Percentiles rank a stretch among this genome's conserved stretches.
Conservation (phyloP, 2,888 invertebrate species). For the Melikaiella ostensackeni region DNA sequence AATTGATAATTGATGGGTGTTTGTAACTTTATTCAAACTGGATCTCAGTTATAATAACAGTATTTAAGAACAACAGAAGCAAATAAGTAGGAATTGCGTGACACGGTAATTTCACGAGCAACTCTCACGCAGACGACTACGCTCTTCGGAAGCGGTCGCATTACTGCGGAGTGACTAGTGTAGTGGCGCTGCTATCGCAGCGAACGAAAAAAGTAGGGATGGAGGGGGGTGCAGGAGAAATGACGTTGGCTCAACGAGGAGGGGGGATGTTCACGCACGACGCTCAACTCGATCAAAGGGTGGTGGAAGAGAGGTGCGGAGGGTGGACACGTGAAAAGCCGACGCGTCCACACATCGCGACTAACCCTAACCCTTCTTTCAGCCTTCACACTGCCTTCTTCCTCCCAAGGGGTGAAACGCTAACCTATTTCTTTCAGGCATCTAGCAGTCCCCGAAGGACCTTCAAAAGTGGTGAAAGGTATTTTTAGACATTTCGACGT, state of each 20-base stretch:
- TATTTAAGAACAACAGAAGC: not conserved
- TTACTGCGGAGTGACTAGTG: conserved; percentile 71
- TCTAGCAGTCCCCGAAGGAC: conserved; percentile 36
- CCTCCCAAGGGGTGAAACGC: conserved; percentile 49
- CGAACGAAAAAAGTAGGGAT: conserved; percentile 43
- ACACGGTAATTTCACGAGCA: conserved; percentile 31
- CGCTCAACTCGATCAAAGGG: conserved; percentile 33
- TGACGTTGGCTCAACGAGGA: conserved; percentile 26
- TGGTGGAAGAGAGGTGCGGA: conserved; percentile 49
- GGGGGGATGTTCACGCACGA: conserved; percentile 50
- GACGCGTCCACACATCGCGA: conserved; percentile 63
- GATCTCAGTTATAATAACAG: not conserved
- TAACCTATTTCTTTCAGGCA: conserved; percentile 55
- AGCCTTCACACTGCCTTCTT: conserved; percentile 41
- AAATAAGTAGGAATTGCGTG: conserved; percentile 40
- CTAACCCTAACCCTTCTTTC: conserved; percentile 49
- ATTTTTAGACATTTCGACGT: conserved; percentile 3
- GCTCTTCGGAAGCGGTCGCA: conserved; percentile 72
- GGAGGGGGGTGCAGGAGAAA: conserved; percentile 44
- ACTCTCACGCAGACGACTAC: conserved; percentile 57
- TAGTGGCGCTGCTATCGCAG: conserved; percentile 68
- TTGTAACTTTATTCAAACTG: not conserved
- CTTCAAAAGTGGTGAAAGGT: not conserved
- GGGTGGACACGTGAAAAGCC: conserved; percentile 69
- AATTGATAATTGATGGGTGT: not conserved